Base-by-base conservation (phyloP, 2,888 invertebrate species). In the Fragum sueziense region DNA sequence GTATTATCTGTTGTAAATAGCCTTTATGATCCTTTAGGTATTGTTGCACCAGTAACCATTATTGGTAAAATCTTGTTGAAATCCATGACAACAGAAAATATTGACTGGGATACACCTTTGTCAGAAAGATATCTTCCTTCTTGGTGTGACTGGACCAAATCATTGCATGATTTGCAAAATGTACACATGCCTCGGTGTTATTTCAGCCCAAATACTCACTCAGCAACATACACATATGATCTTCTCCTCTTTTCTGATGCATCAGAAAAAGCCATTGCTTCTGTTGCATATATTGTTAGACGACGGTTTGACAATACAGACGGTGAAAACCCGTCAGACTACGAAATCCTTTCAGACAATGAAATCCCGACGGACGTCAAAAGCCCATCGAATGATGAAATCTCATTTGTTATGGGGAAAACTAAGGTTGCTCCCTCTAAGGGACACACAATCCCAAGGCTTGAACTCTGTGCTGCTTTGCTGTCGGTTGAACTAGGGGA, bases 171-270 rank as follows among this genome's bases (percentile, higher is more conserved):
- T 20, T 59, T 84, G 1, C 62, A 79, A 57, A 20, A 73, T 6
- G 0, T 83, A 7, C 47, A 37, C 0, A 70, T 87, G n/a, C 76
- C 76, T n/a, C 79, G 82, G 11, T 70, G 41, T 20, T 86, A 82
- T 57, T 67, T 59, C 17, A 22, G 22, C 25, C n/a, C 22, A 22
- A 3, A 27, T 25, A 4, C n/a, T n/a, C n/a, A n/a, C n/a, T n/a
- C n/a, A n/a, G n/a, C n/a, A n/a, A n/a, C n/a, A n/a, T n/a, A n/a
- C n/a, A n/a, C 65, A 27, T 69, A 72, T n/a, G 67, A 78, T 27
- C 14, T 87, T 7, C 80, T 79, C 34, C 27, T 85, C 20, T 88
- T 82, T 61, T 79, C 77, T 0, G 88, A 88, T 73, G 87, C 87
- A 0, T 86, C 86, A 22, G 85, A 83, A 76, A 74, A 70, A 33